These are phyloP conservation scores for Drosophila buzzatii DNA, from an alignment of 2,888 invertebrate genomes.

Conservation along the genomic window DNA sequence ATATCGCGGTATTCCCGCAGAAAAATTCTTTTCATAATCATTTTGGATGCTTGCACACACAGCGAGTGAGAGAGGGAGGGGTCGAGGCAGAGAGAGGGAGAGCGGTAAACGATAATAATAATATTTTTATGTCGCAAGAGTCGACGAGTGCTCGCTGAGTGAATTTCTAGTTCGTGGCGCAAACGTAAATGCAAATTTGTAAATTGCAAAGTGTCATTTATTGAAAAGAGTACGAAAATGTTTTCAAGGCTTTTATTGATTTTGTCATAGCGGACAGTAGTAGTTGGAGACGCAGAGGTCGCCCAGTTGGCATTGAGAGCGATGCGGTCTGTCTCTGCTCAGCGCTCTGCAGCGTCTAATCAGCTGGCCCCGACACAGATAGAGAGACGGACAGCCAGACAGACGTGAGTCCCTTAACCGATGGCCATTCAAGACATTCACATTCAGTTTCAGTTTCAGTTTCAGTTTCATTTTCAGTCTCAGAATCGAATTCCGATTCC, in stretches of 20 bases:
- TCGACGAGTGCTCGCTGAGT: not conserved
- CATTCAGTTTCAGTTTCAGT: constrained; percentile 4
- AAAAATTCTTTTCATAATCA: constrained; percentile 7
- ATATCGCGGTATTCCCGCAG: not conserved
- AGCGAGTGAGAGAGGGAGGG: not conserved
- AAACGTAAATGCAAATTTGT: constrained; percentile 25
- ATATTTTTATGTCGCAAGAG: constrained; percentile 23
- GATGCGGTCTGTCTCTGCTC: constrained; percentile 29
- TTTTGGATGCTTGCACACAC: not conserved
- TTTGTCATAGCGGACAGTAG: constrained; percentile 40
- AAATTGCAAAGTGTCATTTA: constrained; percentile 50
- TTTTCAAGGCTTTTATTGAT: constrained; percentile 69
- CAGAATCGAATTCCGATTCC: too few species aligned
- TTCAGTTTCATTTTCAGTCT: constrained; percentile 1
- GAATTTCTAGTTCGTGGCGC: constrained; percentile 5
- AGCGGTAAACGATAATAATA: constrained; percentile 14
- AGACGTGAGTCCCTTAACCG: not conserved
- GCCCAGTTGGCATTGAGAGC: constrained; percentile 26
- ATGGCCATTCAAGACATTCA: not conserved
- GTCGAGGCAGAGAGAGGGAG: not conserved
- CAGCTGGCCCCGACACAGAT: constrained; percentile 14
- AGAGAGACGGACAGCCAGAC: not conserved
- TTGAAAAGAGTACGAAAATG: constrained; percentile 41
- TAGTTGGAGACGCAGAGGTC: not conserved
- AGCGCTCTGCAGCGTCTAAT: constrained; percentile 25